Evolutionary conservation across 92 coral and sea anemone genomes (phyloP).

Genomic region (Epizoanthus fatuus): DNA sequence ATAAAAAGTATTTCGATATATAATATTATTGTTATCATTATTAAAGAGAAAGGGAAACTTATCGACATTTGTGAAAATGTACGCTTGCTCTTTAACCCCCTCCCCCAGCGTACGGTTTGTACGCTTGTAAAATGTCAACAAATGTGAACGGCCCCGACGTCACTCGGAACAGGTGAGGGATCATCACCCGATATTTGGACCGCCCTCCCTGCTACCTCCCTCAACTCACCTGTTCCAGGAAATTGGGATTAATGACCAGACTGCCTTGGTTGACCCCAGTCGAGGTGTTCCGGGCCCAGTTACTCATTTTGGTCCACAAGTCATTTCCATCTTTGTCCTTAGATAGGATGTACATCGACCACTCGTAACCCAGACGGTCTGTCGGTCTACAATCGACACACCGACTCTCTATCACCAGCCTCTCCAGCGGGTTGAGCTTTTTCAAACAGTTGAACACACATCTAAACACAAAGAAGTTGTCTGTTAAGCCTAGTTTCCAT

Average conservation of each 20-base stretch:
- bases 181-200: not conserved
- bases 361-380: conserved; percentile 75
- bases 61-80: too few species aligned
- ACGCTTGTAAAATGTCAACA: not conserved
- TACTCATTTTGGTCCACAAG: conserved; percentile 69
- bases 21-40: too few species aligned
- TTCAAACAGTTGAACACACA: conserved; percentile 78
- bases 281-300: conserved; percentile 75
- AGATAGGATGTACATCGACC: conserved; percentile 74
- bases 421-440: conserved; percentile 81
- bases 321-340: conserved; percentile 40
- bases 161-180: too few species aligned
- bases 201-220: not conserved
- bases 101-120: too few species aligned
- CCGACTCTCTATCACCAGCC: conserved; percentile 80
- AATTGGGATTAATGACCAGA: conserved; percentile 71
- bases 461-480: conserved; percentile 35
- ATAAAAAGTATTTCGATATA: too few species aligned
- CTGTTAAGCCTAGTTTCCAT: not conserved
- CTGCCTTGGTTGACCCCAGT: conserved; percentile 76
- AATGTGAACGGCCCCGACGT: not conserved
- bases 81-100: too few species aligned
- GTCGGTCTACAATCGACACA: conserved; percentile 79
- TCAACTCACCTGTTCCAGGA: conserved; percentile 69
- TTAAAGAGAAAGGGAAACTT: too few species aligned